phyloP scores from a whole-genome alignment of 2,797 vertebrate species.

The Uromys caudimaculatus region DNA sequence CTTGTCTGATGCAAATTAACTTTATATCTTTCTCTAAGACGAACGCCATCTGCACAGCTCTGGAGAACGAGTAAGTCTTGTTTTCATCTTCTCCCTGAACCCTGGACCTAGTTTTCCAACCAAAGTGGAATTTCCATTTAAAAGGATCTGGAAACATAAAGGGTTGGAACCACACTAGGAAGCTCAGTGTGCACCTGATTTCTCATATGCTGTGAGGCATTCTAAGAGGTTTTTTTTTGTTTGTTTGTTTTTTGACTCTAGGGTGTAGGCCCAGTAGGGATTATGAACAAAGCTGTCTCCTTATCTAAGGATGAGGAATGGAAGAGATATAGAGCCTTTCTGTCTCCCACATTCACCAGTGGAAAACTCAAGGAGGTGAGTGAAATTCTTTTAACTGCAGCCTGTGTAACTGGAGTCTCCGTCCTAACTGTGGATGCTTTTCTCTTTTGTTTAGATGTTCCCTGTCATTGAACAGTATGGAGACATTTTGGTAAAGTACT shows the following conservation, averaged over 20 bases:
- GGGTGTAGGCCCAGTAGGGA: neutral
- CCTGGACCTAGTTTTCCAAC: neutral
- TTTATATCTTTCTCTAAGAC: neutral
- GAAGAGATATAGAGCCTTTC: neutral
- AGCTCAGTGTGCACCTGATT: neutral
- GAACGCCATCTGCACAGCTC: fast-evolving
- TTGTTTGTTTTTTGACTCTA: neutral
- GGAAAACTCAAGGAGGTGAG: neutral
- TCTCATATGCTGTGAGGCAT: neutral
- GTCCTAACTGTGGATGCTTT: neutral
- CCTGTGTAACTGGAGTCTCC: neutral
- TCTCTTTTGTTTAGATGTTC: conserved; percentile 64
- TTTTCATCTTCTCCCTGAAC: neutral
- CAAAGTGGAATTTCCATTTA: neutral
- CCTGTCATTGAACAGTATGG: conserved; percentile 88
- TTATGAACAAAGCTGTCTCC: fast-evolving
- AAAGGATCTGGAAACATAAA: neutral
- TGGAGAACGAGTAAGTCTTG: neutral
- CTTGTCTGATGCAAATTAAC: neutral
- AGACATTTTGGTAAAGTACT: conserved; percentile 88
- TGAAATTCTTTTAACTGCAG: neutral
- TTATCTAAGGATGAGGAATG: neutral
- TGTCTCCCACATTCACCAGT: neutral
- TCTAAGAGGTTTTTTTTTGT: neutral
- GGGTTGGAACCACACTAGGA: neutral